phyloP scores from a whole-genome alignment of 2,113 vertebrate genomes.

The Ceyx melanurus region DNA sequence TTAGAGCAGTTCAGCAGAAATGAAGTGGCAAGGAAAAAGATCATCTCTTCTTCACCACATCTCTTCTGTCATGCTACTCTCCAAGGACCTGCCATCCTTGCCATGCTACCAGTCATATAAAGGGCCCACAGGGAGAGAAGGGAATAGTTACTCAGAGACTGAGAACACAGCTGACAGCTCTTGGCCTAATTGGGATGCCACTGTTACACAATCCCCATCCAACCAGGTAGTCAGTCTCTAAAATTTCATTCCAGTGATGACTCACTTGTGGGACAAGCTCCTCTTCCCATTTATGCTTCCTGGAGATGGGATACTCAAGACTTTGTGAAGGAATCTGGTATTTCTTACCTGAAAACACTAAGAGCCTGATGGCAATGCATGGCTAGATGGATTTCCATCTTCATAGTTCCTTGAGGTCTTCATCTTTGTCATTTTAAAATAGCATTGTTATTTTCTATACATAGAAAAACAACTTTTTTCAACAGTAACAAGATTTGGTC shows the following conservation, averaged over 20 bases:
- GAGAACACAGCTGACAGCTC: neutral
- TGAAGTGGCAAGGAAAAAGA: neutral
- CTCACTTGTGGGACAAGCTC: neutral
- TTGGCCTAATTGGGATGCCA: neutral
- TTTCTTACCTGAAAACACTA: neutral
- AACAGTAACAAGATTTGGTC: neutral
- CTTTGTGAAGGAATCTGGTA: neutral
- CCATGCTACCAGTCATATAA: neutral
- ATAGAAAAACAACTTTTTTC: neutral
- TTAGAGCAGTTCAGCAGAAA: neutral
- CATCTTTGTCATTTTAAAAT: neutral
- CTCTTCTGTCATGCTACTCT: neutral
- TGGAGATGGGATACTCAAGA: neutral
- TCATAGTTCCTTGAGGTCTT: neutral
- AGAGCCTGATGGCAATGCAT: neutral
- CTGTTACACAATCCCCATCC: neutral
- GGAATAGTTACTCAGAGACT: neutral
- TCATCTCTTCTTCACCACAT: neutral
- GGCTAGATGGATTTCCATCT: neutral
- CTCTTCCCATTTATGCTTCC: neutral
- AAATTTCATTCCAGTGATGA: neutral
- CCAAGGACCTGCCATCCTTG: neutral
- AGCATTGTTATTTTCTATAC: neutral
- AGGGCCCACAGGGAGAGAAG: neutral
- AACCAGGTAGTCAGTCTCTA: neutral